Evolutionary conservation across 2,888 invertebrate species (phyloP).

Genomic region (Pachydiplax longipennis): DNA sequence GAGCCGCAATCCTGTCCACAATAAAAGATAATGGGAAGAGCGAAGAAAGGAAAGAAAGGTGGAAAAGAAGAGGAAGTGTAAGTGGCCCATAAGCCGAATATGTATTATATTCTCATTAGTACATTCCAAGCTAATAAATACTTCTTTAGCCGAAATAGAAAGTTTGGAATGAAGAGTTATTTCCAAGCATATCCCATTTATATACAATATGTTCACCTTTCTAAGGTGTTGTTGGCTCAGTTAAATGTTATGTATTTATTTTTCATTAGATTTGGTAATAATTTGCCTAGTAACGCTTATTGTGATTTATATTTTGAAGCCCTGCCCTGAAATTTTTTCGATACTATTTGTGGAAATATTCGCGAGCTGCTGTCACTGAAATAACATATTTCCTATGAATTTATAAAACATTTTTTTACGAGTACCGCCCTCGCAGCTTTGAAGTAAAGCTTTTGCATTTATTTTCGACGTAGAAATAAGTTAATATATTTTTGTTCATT

Average conservation of each 20-base stretch:
- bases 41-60: constrained; percentile 83
- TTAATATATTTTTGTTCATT: background rate
- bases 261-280: no score
- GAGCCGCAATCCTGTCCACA: constrained; percentile 44
- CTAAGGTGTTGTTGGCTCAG: no score
- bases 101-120: background rate
- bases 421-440: background rate
- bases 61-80: constrained; percentile 71
- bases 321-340: no score
- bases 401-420: background rate
- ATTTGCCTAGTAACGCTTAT: no score
- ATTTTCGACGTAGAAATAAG: background rate
- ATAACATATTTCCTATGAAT: background rate
- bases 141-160: no score
- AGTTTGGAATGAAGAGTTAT: no score
- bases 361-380: background rate
- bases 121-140: no score
- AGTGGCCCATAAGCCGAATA: constrained; percentile 49
- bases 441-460: background rate
- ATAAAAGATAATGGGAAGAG: constrained; percentile 68
- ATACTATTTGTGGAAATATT: background rate
- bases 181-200: no score
- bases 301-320: no score
- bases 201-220: no score
- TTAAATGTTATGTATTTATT: no score